phyloP scores from a whole-genome alignment of 2,888 invertebrate species.

The Orchesellides sinensis region DNA sequence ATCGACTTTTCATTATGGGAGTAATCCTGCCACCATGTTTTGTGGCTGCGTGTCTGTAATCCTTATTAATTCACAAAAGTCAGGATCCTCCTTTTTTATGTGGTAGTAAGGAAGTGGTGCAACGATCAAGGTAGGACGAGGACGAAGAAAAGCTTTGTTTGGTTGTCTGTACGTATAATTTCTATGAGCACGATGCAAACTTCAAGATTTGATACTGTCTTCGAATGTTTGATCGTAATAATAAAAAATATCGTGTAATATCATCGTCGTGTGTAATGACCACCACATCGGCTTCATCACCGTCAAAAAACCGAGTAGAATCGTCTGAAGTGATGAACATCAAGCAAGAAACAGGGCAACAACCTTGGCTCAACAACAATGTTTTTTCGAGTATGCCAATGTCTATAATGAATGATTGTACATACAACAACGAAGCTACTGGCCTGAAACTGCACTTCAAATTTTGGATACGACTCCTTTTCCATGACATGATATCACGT shows the following conservation, averaged over 20 bases:
- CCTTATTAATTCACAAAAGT: constrained; percentile 38
- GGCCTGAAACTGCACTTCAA: constrained; percentile 16
- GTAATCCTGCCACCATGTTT: neutral
- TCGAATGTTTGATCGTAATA: constrained; percentile 8
- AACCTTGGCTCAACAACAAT: constrained; percentile 56
- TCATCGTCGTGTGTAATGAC: constrained; percentile 41
- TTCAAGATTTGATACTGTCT: neutral
- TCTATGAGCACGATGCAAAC: neutral
- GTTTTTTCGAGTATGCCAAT: neutral
- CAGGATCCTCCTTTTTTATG: constrained; percentile 37
- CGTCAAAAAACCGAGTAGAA: constrained; percentile 48
- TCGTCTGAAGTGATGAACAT: too few relatives aligned
- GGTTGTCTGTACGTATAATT: neutral
- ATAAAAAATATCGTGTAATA: constrained; percentile 14
- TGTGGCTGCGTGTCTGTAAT: constrained; percentile 13
- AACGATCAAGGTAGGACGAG: constrained; percentile 55
- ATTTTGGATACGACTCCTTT: constrained; percentile 35
- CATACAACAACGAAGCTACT: neutral
- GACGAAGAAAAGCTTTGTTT: constrained; percentile 40
- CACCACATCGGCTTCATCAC: constrained; percentile 32
- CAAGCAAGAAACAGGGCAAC: constrained; percentile 49
- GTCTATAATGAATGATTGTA: constrained; percentile 16
- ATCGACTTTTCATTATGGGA: neutral
- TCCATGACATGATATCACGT: constrained; percentile 61
- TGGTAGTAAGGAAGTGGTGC: constrained; percentile 29